Evolutionary conservation across 2,888 invertebrate genomes (phyloP).

Genomic region (Trilocha varians): DNA sequence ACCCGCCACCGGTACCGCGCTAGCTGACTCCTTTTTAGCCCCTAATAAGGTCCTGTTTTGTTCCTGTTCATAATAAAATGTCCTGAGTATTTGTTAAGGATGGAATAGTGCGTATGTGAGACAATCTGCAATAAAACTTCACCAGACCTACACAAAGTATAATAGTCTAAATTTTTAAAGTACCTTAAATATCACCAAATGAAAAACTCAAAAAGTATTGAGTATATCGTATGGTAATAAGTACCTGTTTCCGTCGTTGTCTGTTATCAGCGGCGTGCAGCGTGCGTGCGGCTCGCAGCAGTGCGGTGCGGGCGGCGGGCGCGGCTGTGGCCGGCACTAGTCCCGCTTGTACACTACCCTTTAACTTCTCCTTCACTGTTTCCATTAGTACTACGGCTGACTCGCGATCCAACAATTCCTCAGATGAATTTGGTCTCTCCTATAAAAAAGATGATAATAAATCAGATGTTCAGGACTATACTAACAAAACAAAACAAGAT

Average conservation of each 20-base stretch:
- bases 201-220: too few species aligned
- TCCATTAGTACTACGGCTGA: conserved; percentile 84
- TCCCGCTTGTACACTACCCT: conserved; percentile 82
- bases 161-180: too few species aligned
- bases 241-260: not conserved
- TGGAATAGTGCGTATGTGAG: too few species aligned
- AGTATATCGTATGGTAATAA: too few species aligned
- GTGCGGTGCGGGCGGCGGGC: conserved; percentile 81
- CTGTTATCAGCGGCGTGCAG: conserved; percentile 76
- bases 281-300: conserved; percentile 83
- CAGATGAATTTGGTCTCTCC: conserved; percentile 79
- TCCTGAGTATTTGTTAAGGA: too few species aligned
- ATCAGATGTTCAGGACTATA: too few species aligned
- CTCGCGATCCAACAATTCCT: conserved; percentile 78
- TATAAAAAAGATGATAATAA: conserved; percentile 9
- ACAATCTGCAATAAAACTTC: too few species aligned
- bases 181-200: too few species aligned
- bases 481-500: not conserved
- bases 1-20: conserved; percentile 8
- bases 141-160: too few species aligned
- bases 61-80: not conserved
- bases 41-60: not conserved
- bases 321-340: conserved; percentile 75
- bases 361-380: conserved; percentile 89
- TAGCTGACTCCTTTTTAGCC: conserved; percentile 1